Conservation (phyloP, 2,797 vertebrate species). For the Lophius americanus region DNA sequence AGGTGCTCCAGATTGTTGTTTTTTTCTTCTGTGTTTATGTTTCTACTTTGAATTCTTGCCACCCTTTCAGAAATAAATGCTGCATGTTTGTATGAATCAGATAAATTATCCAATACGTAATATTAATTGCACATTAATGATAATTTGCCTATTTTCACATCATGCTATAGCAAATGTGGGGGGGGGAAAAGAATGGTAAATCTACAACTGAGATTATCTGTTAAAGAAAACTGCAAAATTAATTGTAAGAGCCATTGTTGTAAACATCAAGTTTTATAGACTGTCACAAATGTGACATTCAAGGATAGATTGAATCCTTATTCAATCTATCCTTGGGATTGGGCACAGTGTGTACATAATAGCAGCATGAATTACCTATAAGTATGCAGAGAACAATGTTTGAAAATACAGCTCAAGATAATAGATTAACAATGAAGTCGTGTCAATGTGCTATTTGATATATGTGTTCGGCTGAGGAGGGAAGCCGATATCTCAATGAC, state of each 20-base stretch:
- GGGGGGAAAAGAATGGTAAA: conserved; percentile 46
- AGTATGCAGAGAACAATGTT: too few species aligned
- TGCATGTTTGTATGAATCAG: conserved; percentile 19
- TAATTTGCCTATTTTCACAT: conserved; percentile 56
- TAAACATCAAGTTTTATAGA: conserved; percentile 4
- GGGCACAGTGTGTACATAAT: background rate
- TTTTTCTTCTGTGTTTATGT: background rate
- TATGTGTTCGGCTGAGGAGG: too few species aligned
- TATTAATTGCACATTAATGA: conserved; percentile 54
- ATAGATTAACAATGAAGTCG: too few species aligned
- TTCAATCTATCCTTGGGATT: conserved; percentile 1
- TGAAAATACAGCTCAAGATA: too few species aligned
- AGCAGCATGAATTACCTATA: too few species aligned
- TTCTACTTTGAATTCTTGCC: conserved; percentile 9
- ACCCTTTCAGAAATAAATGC: background rate
- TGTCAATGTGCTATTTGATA: too few species aligned
- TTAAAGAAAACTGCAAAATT: background rate
- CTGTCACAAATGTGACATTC: conserved; percentile 14
- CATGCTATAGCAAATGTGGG: conserved; percentile 40
- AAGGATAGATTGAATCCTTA: conserved; percentile 25
- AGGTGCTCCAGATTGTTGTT: conserved; percentile 60
- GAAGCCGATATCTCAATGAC: too few species aligned
- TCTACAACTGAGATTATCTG: conserved; percentile 15
- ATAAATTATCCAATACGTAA: background rate
- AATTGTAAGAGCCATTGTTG: background rate